Evolutionary conservation across 2,113 vertebrate species (phyloP), one percentile per base, ranked within the genome.

Genomic region (Daboia siamensis): DNA sequence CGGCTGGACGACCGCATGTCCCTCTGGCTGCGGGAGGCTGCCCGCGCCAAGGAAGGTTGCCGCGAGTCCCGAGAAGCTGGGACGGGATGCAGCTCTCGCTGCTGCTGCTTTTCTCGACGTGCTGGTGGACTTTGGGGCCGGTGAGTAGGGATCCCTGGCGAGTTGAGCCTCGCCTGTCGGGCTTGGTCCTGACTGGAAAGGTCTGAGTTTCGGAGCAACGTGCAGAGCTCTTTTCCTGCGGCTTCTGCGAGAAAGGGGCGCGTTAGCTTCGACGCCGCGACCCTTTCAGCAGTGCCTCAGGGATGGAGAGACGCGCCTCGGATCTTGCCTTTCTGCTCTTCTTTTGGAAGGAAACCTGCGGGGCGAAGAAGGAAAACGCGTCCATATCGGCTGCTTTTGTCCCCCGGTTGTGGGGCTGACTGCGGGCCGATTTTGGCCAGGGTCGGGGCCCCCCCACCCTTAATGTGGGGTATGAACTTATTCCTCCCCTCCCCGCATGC

Each of bases 71-170:
- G 5, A 7, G 29, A 7, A 87, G 33, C 88, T 26, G 44, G 3
- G 92, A 89, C 88, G 10, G 94, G 90, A 97, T 97, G 96, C 93
- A 86, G 91, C 86, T 51, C 91, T 91, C 92, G 86, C 89, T 89
- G 51, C 1, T 94, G 52, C 29, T 95, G 0, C 91, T 97, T 89
- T 90, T 95, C 55, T 93, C 54, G 20, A 87, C 95, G 87, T 61
- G 87, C 44, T 94, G 93, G 93, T 93, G 94, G 20, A 96, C 93
- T 89, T 74, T 91, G 89, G 5, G 2, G 4, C 90, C 13, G 94
- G 96, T 96, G 91, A 97, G 96, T 96, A 20, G 69, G 33, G 6
- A 13, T 39, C 69, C 33, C 13, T 33, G n/a, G n/a, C 15, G n/a
- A 15, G 15, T 51, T 1, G 15, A 33, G 15, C n/a, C n/a, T 74